Base-by-base conservation (phyloP, 2,888 invertebrate genomes). In the Parapristionchus giblindavisi region DNA sequence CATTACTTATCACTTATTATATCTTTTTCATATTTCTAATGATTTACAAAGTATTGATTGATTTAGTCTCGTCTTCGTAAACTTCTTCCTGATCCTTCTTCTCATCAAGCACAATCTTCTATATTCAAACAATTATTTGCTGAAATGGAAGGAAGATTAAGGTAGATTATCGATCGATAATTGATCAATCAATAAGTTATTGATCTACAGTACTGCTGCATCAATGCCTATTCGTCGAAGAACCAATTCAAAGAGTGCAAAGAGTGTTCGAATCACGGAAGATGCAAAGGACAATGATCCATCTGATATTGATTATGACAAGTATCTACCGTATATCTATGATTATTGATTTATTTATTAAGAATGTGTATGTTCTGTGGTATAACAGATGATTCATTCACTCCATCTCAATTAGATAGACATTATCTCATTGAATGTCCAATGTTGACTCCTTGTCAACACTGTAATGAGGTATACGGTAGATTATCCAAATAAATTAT, bases 351-450 rank as follows among this genome's bases (percentile, higher is more conserved):
- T 1, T 11, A 6, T 48, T 52, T 29, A 3, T 58, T 48, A 40
- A 72, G 72, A 48, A 72, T 72, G 72, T 72, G 72, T 34, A 72
- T 72, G 72, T 72, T 72, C 48, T 72, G 72, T 32, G 72, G 72
- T 2, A 27, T 21, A 21, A 60, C 72, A 4, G 32, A 29, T 60
- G 58, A 40, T 14, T 60, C 60, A 0, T 72, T 72, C 60, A 72
- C 72, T 36, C 60, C 72, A 4, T 40, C 40, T 43, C 52, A 58
- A 60, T 24, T 72, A 8, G 72, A 72, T 60, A 58, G 24, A 3
- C 60, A 72, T 40, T 58, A 60, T 36, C n/a, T 60, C 17, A 60
- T 24, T 34, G 40, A 58, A 8, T 72, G 72, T 34, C 60, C 60
- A 17, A 72, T 60, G 58, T 48, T 72, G n/a, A 34, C 43, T 11